A percentile compares a stretch with the other conserved stretches of the same genome.
These are phyloP conservation scores for Halictus rubicundus DNA, from an alignment of 1,140 invertebrate genomes.

Conservation along the genomic window DNA sequence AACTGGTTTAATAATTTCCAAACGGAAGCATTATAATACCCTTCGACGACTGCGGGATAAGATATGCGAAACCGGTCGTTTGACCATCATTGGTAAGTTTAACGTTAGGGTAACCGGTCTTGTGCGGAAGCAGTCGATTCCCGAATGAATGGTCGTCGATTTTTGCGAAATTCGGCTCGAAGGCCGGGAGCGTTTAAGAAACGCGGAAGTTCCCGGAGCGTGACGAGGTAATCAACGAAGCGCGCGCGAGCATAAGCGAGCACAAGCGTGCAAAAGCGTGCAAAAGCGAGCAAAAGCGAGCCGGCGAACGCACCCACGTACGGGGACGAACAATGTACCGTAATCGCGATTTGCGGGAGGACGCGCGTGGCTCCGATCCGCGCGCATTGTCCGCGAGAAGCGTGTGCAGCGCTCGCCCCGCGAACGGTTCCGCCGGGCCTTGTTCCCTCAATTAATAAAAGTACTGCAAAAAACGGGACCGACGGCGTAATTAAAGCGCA, in stretches of 20 bases:
- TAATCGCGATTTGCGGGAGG: conserved; percentile 46
- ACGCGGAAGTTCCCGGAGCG: conserved; percentile 3
- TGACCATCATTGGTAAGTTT: too few relatives aligned
- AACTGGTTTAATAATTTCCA: too few relatives aligned
- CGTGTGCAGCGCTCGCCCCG: conserved; percentile 15
- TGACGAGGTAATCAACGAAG: not conserved
- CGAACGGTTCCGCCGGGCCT: conserved; percentile 27
- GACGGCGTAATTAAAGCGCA: conserved; percentile 75
- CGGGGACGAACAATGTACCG: conserved; percentile 53
- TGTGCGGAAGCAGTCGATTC: too few relatives aligned
- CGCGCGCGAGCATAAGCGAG: not conserved
- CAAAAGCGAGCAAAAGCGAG: too few relatives aligned
- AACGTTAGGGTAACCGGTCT: too few relatives aligned
- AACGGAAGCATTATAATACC: too few relatives aligned
- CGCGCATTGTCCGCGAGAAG: conserved; percentile 43
- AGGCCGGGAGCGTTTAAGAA: not conserved
- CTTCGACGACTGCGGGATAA: too few relatives aligned
- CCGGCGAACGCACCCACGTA: too few relatives aligned
- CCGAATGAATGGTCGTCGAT: too few relatives aligned
- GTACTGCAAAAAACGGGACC: conserved; percentile 72
- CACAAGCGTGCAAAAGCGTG: too few relatives aligned
- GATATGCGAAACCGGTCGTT: too few relatives aligned
- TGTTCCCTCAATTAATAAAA: conserved; percentile 73
- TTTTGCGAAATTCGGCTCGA: not conserved
- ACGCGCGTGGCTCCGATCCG: conserved; percentile 46